Evolutionary conservation across 92 coral and sea anemone species (phyloP).

Genomic region (Scolanthus callimorphus): DNA sequence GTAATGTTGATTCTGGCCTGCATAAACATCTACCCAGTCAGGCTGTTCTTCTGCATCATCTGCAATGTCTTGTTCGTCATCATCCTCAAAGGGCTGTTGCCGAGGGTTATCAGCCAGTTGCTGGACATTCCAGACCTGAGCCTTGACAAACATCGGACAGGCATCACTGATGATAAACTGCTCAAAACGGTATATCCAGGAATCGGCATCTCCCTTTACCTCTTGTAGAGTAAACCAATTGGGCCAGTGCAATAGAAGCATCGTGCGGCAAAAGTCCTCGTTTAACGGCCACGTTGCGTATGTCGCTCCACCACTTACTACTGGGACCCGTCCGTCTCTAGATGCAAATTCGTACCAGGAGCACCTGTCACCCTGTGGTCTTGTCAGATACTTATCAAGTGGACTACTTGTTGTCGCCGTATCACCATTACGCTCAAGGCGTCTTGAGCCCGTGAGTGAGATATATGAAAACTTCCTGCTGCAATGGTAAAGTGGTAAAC

Average conservation of each 20-base stretch:
- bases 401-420: conserved; percentile 26
- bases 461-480: conserved; percentile 28
- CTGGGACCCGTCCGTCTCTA: conserved; percentile 23
- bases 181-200: conserved; percentile 13
- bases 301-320: conserved; percentile 37
- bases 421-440: conserved; percentile 37
- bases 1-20: conserved; percentile 31
- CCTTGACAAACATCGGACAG: conserved; percentile 33
- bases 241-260: conserved; percentile 44
- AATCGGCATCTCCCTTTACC: conserved; percentile 14
- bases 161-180: background rate
- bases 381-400: conserved; percentile 19
- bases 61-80: conserved; percentile 15
- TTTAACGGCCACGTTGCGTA: conserved; percentile 43
- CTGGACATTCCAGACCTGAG: conserved; percentile 30
- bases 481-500: no score
- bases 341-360: conserved; percentile 37
- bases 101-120: conserved; percentile 25
- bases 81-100: conserved; percentile 22
- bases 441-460: conserved; percentile 30
- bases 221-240: conserved; percentile 42
- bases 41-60: no score
- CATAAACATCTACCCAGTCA: conserved; percentile 41
- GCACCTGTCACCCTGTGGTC: conserved; percentile 14
- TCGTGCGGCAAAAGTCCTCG: conserved; percentile 36